Base-by-base conservation (phyloP, 2,888 invertebrate species). In the Dione juno region DNA sequence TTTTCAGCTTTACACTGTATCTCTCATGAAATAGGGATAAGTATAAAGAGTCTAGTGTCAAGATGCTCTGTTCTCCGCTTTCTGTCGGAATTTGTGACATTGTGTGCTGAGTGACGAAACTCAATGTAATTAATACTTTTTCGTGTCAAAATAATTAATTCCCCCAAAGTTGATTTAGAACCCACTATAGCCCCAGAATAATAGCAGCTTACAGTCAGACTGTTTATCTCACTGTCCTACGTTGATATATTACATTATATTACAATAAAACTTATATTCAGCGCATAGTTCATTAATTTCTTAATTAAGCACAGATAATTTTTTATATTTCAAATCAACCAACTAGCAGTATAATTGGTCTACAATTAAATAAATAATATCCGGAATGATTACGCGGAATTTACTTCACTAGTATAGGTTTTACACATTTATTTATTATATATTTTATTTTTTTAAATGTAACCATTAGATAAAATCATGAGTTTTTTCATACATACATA, bases 351-450 rank as follows among this genome's bases (percentile, higher is more conserved):
- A 9, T 50, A 66, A 66, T 54, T 41, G 40, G 41, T 54, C 21
- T 54, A 21, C 13, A 54, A 54, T 28, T 53, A 37, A 40, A 9
- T 52, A 45, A 48, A 41, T 40, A 53, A 45, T 61, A 45, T 61
- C 61, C 61, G 61, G 45, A 61, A 45, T 61, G 28, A 61, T 61
- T 61, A 61, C 61, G 35, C 35, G 35, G 61, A 45, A 61, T 61
- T 61, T 28, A 61, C 61, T 61, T 45, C n/a, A 45, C n/a, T 45
- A 45, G 45, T 45, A 43, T 28, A 16, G 21, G 16, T 45, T 61
- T 61, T 61, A 61, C 10, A 41, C 28, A 61, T 61, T 10, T 37
- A 21, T 50, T 50, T 40, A 40, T 16, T 14, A 11, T 40, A 57
- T 37, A 28, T 28, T 16, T 57, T 57, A 57, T 57, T 37, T 11